Conservation (phyloP, 2,888 invertebrate genomes). For the Gari tellinella region DNA sequence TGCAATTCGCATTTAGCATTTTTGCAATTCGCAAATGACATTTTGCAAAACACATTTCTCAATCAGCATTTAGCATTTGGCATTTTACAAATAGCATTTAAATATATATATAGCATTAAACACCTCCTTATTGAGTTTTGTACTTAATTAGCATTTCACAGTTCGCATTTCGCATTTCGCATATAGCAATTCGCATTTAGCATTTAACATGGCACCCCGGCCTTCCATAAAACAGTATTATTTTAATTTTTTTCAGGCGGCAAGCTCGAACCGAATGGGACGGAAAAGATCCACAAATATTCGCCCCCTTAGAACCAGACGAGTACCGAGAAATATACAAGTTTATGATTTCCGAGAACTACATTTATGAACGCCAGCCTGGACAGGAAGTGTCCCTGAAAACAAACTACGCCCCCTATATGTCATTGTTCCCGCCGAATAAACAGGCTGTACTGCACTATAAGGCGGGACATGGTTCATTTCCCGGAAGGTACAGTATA, state of each 20-base stretch:
- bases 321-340: constrained; percentile 46
- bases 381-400: constrained; percentile 43
- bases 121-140: too few species aligned
- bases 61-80: too few species aligned
- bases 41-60: too few species aligned
- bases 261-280: constrained; percentile 35
- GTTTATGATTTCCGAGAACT: constrained; percentile 33
- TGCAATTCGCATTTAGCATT: too few species aligned
- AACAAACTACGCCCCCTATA: constrained; percentile 46
- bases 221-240: too few species aligned
- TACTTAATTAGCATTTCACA: too few species aligned
- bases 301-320: constrained; percentile 44
- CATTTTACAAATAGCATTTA: too few species aligned
- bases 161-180: too few species aligned
- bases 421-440: constrained; percentile 36
- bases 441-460: constrained; percentile 44
- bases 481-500: constrained; percentile 38
- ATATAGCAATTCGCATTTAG: too few species aligned
- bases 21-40: too few species aligned
- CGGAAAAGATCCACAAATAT: constrained; percentile 43
- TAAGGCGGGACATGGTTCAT: constrained; percentile 27
- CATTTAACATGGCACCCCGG: too few species aligned
- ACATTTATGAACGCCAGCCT: constrained; percentile 28
- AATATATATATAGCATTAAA: too few species aligned
- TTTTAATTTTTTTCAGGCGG: constrained; percentile 23